These are phyloP conservation scores for Ischnura elegans DNA, from an alignment of 2,888 invertebrate genomes.

Conservation along the genomic window DNA sequence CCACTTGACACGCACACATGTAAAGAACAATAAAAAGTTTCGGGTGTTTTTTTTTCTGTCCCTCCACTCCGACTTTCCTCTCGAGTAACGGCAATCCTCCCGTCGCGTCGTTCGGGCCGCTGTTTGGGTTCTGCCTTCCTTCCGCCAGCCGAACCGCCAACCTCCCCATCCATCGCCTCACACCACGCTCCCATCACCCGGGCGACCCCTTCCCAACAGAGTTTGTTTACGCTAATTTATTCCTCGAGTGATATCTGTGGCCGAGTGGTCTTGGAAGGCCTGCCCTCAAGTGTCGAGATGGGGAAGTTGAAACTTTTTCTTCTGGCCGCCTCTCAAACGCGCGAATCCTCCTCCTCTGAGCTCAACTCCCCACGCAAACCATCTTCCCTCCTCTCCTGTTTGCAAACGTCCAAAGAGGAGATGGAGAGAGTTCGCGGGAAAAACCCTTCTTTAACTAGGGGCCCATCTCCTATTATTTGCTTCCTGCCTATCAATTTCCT, in stretches of 20 bases:
- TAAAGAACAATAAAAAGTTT: neutral
- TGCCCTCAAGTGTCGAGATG: constrained; percentile 30
- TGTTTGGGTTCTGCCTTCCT: neutral
- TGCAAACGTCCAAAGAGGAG: neutral
- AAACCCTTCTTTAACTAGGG: neutral
- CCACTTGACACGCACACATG: neutral
- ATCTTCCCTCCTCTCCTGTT: neutral
- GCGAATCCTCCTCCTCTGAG: neutral
- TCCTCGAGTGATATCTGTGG: constrained; percentile 31
- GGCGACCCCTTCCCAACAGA: neutral
- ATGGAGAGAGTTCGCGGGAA: neutral
- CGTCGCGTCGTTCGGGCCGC: neutral
- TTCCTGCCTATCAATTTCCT: neutral
- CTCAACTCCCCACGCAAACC: neutral
- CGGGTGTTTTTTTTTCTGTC: neutral
- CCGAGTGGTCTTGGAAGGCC: neutral
- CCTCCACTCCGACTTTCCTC: neutral
- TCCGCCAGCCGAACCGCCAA: neutral
- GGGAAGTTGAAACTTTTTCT: neutral
- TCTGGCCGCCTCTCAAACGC: neutral
- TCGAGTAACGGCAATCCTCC: neutral
- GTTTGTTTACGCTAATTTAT: constrained; percentile 38
- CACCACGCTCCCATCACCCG: neutral
- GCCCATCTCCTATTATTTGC: neutral
- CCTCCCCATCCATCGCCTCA: neutral